These are phyloP conservation scores for Arion vulgaris DNA, from an alignment of 1,140 invertebrate species.

Conservation along the genomic window DNA sequence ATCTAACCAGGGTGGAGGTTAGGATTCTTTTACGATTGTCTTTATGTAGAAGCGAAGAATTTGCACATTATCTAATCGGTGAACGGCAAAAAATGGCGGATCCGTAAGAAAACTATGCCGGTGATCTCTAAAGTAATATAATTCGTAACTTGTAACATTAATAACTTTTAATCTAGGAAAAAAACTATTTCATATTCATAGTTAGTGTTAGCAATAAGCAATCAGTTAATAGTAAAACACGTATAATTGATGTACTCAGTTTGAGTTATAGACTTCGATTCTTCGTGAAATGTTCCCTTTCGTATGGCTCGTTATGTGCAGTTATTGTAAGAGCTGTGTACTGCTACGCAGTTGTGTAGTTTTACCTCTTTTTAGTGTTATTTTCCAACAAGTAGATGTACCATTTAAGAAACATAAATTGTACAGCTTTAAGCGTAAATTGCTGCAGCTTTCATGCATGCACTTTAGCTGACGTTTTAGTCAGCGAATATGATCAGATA, in stretches of 20 bases:
- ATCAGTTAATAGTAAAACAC: no score
- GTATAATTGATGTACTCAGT: no score
- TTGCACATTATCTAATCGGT: conserved; percentile 36
- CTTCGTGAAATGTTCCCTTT: no score
- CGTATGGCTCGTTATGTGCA: no score
- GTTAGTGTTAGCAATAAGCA: no score
- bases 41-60: conserved; percentile 43
- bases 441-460: background rate
- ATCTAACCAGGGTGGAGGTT: conserved; percentile 90
- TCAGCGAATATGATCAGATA: background rate
- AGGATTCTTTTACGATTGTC: conserved; percentile 55
- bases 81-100: conserved; percentile 67
- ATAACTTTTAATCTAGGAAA: no score
- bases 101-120: conserved; percentile 39
- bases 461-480: background rate
- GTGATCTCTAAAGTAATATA: conserved; percentile 7
- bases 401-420: background rate
- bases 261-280: no score
- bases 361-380: background rate
- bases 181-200: no score
- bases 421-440: background rate
- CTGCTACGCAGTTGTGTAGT: conserved; percentile 7
- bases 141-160: background rate
- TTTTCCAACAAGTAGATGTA: background rate
- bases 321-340: conserved; percentile 34